Base-by-base conservation (phyloP, 2,888 invertebrate genomes). In the Ellobium chinense region DNA sequence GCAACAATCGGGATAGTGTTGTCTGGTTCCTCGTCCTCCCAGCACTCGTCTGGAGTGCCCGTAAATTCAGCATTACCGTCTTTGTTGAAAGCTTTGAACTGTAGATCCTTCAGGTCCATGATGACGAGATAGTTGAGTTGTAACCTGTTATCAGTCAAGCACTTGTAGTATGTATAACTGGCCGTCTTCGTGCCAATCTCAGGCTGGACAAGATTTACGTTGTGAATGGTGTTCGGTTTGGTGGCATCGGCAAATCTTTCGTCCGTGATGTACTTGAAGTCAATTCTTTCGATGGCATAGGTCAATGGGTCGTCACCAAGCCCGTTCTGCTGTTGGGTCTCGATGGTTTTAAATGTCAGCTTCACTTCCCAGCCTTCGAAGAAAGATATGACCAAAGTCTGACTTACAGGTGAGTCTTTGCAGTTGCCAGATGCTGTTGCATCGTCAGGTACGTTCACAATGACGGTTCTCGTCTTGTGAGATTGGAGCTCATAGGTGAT, bases 311-410 rank as follows among this genome's bases (percentile, higher is more conserved):
- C 29, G 21, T 39, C 66, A 37, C 18, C 66, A 12, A 1, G 3
- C 9, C 9, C 1, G 18, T 21, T 9, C 9, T 12, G 21, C 46
- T 12, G 46, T 46, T 7, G 18, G 7, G 7, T 18, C 18, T 12
- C 12, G 12, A 1, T 12, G 14, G 34, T 31, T 5, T 70, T 36
- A 21, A 75, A 75, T 1, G 46, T 18, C 4, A 75, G 39, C 60
- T 62, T 37, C n/a, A 75, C 46, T 7, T 37, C 29, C 75, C 75
- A 75, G n/a, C 37, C 54, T 9, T 75, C 34, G n/a, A 75, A 75
- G 54, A 75, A 75, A 54, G 75, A 65, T 63, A 75, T 75, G 21
- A 46, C 46, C 7, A 75, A 39, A 14, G 18, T 65, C 36, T 75
- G 75, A 18, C 46, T 27, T 14, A 34, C n/a, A 3, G 31, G 12